Conservation (phyloP, 2,113 vertebrate species). For the Fulica atra region DNA sequence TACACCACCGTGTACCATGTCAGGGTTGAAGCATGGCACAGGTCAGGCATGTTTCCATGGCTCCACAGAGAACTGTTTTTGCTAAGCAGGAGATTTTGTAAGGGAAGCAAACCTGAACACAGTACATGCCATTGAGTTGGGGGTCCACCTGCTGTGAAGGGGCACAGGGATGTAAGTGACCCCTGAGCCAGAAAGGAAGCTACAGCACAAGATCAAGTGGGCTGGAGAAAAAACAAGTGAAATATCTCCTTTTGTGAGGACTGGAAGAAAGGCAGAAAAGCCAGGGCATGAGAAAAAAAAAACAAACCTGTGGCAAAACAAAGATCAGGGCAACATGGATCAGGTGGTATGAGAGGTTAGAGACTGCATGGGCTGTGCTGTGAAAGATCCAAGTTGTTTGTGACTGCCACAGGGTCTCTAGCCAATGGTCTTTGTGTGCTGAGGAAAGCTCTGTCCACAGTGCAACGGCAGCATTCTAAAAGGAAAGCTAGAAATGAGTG, state of each 20-base stretch:
- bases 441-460: not conserved
- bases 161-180: too few relatives aligned
- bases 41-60: not conserved
- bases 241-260: not conserved
- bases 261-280: not conserved
- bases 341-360: not conserved
- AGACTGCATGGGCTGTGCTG: not conserved
- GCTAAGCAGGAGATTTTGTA: not conserved
- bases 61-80: not conserved
- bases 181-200: not conserved
- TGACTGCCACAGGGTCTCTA: too few relatives aligned
- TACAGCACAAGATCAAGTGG: not conserved
- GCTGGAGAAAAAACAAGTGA: not conserved
- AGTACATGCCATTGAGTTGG: not conserved
- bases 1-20: not conserved
- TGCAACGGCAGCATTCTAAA: accelerated
- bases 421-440: accelerated
- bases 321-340: not conserved
- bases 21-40: not conserved
- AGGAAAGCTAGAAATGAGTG: not conserved
- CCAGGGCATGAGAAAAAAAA: not conserved
- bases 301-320: not conserved
- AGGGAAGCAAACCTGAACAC: not conserved
- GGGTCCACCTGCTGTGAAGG: not conserved
- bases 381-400: not conserved